Evolutionary conservation across 2,113 vertebrate genomes (phyloP).

Genomic region (Heterocephalus glaber): DNA sequence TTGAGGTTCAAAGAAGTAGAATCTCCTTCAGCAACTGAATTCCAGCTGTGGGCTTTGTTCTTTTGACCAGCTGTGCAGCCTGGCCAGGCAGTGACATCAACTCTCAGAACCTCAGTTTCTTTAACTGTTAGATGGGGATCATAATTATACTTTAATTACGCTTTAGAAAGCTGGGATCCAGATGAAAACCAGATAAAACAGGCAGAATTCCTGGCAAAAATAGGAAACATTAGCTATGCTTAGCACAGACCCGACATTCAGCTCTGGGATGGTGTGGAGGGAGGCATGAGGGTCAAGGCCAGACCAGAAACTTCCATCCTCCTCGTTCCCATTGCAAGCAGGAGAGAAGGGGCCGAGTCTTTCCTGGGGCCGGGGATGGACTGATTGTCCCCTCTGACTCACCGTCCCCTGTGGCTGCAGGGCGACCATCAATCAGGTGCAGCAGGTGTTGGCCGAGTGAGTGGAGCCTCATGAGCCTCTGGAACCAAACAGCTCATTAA

Average conservation of each 20-base stretch:
- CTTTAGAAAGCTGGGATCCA: neutral
- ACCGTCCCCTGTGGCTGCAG: constrained; percentile 15
- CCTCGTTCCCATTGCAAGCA: neutral
- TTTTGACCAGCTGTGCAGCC: neutral
- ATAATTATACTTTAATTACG: neutral
- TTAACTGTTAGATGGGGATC: neutral
- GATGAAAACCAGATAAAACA: neutral
- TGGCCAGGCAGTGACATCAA: neutral
- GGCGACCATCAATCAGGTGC: constrained; percentile 30
- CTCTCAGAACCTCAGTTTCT: neutral
- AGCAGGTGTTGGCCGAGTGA: neutral
- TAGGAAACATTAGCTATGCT: neutral
- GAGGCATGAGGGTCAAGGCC: neutral
- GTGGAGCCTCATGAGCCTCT: neutral
- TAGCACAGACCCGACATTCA: neutral
- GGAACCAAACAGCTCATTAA: constrained; percentile 58
- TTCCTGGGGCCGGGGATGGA: constrained; percentile 33
- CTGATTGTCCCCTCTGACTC: neutral
- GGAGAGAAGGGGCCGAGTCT: neutral
- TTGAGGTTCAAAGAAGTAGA: neutral
- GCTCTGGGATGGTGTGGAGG: neutral
- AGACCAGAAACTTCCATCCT: neutral
- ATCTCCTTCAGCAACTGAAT: neutral
- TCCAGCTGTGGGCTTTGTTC: neutral
- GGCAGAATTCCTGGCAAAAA: neutral